Evolutionary conservation across 2,888 invertebrate species (phyloP).

Genomic region (Clusia tigrina): DNA sequence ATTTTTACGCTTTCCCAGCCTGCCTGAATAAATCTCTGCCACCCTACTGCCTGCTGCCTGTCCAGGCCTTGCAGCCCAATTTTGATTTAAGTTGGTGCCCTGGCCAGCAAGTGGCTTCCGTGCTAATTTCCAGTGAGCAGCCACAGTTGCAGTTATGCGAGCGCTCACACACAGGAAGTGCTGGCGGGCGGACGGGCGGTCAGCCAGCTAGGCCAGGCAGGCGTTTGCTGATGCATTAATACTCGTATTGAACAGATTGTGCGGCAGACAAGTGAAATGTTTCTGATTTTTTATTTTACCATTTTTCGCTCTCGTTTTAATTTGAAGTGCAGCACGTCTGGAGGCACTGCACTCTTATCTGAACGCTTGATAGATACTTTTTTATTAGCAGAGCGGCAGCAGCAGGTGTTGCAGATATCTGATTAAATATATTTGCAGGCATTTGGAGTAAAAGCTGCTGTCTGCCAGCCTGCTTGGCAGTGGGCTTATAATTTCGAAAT

Average conservation of each 20-base stretch:
- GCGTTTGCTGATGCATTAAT: not conserved
- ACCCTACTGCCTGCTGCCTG: constrained; percentile 20
- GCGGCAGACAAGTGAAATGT: not conserved
- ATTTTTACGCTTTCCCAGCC: constrained; percentile 41
- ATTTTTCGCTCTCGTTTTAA: no score
- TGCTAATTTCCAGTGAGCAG: not conserved
- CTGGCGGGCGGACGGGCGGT: no score
- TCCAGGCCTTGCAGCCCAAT: not conserved
- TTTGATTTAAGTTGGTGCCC: not conserved
- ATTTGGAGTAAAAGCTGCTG: no score
- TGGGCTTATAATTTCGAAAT: no score
- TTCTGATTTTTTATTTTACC: no score
- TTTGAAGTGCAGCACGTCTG: no score
- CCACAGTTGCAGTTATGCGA: not conserved
- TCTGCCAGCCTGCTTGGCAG: no score
- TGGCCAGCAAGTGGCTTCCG: no score
- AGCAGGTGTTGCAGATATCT: constrained; percentile 55
- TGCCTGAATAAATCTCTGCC: constrained; percentile 3
- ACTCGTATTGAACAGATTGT: not conserved
- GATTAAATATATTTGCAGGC: constrained; percentile 47
- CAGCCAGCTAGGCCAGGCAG: no score
- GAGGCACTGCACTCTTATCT: no score
- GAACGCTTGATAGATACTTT: not conserved
- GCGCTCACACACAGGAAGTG: constrained; percentile 32
- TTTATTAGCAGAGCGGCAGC: constrained; percentile 12